These are phyloP conservation scores for Xylocopa sonorina DNA, from an alignment of 1,140 invertebrate genomes.

Conservation along the genomic window DNA sequence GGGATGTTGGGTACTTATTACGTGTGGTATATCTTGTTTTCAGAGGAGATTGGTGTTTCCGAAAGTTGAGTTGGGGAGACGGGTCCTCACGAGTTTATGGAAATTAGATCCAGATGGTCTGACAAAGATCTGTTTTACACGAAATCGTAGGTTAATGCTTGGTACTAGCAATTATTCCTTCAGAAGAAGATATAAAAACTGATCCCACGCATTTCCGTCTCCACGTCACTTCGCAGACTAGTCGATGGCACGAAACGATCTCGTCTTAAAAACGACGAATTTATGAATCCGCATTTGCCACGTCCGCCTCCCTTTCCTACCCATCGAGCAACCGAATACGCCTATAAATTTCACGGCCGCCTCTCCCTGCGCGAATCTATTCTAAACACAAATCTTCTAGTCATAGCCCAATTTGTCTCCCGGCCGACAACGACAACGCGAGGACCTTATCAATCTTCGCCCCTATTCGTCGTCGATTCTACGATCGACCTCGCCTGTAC, in stretches of 20 bases:
- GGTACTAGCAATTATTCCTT: no score
- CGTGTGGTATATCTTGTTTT: no score
- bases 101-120: no score
- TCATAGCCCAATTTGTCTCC: constrained; percentile 14
- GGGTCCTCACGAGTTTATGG: no score
- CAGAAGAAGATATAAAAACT: background rate
- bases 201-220: background rate
- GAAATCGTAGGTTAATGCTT: no score
- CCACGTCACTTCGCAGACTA: background rate
- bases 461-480: background rate
- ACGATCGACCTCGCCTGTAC: background rate
- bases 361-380: background rate
- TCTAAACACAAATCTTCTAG: constrained; percentile 12
- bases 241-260: background rate
- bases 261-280: constrained; percentile 5
- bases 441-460: background rate
- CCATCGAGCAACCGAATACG: constrained; percentile 12
- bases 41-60: no score
- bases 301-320: background rate
- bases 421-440: background rate
- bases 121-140: no score
- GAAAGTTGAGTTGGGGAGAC: no score
- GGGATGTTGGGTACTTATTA: background rate
- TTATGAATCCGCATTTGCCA: constrained; percentile 10
- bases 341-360: background rate